Base-by-base conservation (phyloP, 1,140 invertebrate genomes). In the Zaprionus nigranus region DNA sequence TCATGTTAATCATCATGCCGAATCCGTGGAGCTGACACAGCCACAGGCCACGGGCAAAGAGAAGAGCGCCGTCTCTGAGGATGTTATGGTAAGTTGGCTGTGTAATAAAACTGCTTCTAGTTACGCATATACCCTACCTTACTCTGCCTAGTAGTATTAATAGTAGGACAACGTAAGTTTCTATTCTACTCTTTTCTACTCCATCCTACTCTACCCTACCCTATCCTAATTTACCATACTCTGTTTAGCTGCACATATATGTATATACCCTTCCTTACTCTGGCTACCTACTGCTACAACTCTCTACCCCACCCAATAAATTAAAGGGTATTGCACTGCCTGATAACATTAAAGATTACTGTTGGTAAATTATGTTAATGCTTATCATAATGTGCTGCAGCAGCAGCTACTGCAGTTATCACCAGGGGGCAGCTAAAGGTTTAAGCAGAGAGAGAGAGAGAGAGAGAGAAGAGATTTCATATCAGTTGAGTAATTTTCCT, bases 1-100 rank as follows among this genome's bases (percentile, higher is more conserved):
- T 40, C 43, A 81, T 34, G 46, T 60, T 38, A 34, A 53, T 13
- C 36, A 38, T 24, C 62, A 67, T 7, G 49, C n/a, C 12, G 60
- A 62, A 12, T 13, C 40, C 15, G 57, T 63, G 34, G 46, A 66
- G 3, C 51, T 53, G 26, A 46, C 67, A 15, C 20, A 70, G 51
- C 51, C 49, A 22, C 15, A 3, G n/a, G 38, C 15, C 36, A 12
- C 64, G 5, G 46, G 28, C 54, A 82, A 66, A 40, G 13, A 24
- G 11, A 68, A 78, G 20, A 56, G 6, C 13, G 54, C 49, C 2
- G 26, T 84, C 60, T 84, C 84, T 11, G 84, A 87, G 43, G 84
- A 87, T 67, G 13, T 46, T 30, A 54, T 81, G 74, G 85, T 88
- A 61, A 86, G 83, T 78, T 46, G 2, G 11, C n/a, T n/a, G 38